phyloP scores from a whole-genome alignment of 2,888 invertebrate genomes.

The Aporophyla lueneburgensis region DNA sequence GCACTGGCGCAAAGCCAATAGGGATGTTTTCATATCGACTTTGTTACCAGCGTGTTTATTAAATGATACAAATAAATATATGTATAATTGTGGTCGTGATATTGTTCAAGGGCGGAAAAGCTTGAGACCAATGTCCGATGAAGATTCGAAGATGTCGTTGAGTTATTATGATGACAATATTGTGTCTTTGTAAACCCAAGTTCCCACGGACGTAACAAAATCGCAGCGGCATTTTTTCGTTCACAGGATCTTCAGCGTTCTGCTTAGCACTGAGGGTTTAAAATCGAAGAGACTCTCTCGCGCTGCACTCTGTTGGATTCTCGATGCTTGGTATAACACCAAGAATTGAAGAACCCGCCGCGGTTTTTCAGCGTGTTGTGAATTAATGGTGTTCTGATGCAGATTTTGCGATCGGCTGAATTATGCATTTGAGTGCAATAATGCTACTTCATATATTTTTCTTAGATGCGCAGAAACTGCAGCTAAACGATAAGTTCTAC shows the following conservation, averaged over 20 bases:
- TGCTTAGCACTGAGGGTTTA: too few relatives aligned
- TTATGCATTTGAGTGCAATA: background rate
- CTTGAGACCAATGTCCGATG: conserved; percentile 29
- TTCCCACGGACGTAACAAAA: too few relatives aligned
- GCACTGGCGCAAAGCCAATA: conserved; percentile 62
- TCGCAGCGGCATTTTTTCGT: too few relatives aligned
- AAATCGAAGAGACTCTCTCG: too few relatives aligned
- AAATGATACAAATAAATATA: conserved; percentile 49
- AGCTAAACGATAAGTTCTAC: background rate
- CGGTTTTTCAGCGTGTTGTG: too few relatives aligned
- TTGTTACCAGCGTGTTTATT: conserved; percentile 47
- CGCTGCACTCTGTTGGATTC: too few relatives aligned
- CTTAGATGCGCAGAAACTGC: conserved; percentile 7
- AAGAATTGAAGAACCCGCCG: too few relatives aligned
- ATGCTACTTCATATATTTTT: conserved; percentile 9
- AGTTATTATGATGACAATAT: conserved; percentile 30
- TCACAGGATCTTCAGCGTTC: too few relatives aligned
- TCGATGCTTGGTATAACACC: too few relatives aligned
- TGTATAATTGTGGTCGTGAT: conserved; percentile 55
- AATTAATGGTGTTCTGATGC: background rate
- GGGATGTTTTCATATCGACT: conserved; percentile 55
- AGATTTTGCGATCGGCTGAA: background rate
- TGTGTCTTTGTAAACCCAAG: background rate
- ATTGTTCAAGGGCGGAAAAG: conserved; percentile 51
- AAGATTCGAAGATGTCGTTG: conserved; percentile 16